Percentiles rank a stretch among this genome's conserved stretches.
Conservation (phyloP, 2,113 vertebrate species). For the Osmerus mordax region DNA sequence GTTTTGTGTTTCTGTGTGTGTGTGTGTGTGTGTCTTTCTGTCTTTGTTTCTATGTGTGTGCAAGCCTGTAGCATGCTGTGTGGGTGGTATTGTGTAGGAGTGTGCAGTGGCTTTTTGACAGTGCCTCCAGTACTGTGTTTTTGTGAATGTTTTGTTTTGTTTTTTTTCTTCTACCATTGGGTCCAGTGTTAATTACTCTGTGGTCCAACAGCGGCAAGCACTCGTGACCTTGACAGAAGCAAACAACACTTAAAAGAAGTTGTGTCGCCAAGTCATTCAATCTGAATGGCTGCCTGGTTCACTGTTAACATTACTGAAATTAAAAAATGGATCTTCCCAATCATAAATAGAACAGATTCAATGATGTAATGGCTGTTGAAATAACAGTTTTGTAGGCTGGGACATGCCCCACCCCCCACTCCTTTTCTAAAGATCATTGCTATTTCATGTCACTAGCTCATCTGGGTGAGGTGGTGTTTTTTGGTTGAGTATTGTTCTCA, state of each 20-base stretch:
- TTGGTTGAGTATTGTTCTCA: not conserved
- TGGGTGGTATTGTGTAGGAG: slow-evolving; percentile 62
- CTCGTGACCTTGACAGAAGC: slow-evolving; percentile 41
- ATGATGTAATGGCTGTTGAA: not conserved
- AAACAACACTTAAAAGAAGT: slow-evolving; percentile 19
- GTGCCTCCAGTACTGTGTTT: slow-evolving; percentile 66
- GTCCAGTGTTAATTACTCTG: slow-evolving; percentile 41
- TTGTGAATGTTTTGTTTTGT: slow-evolving; percentile 67
- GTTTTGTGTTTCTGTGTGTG: slow-evolving; percentile 37
- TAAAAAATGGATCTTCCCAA: too few relatives aligned
- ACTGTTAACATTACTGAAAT: not conserved
- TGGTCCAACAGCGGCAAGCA: slow-evolving; percentile 34
- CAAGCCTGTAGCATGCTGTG: not conserved
- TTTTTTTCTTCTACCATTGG: slow-evolving; percentile 53
- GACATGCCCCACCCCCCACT: too few relatives aligned
- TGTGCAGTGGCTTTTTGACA: slow-evolving; percentile 65
- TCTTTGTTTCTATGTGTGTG: slow-evolving; percentile 32
- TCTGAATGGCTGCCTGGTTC: not conserved
- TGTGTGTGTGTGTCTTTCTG: slow-evolving; percentile 12
- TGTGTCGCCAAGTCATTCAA: slow-evolving; percentile 16
- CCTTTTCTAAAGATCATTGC: too few relatives aligned
- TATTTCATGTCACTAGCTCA: too few relatives aligned
- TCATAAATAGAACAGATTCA: not conserved
- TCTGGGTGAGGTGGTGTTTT: too few relatives aligned
- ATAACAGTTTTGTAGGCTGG: too few relatives aligned